These are phyloP conservation scores for Acanthopleura granulata DNA, from an alignment of 2,888 invertebrate genomes.

Conservation along the genomic window DNA sequence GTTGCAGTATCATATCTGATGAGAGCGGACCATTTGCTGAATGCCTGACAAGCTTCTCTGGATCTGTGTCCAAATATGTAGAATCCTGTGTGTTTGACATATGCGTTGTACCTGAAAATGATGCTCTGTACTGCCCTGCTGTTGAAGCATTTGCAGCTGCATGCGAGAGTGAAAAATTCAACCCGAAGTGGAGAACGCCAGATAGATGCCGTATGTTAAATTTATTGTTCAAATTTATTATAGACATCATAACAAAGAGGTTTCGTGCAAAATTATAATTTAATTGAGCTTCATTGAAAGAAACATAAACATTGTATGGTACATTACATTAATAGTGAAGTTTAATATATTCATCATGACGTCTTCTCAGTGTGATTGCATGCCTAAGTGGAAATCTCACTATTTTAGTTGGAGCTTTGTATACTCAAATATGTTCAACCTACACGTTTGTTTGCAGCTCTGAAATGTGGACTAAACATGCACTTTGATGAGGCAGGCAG, in stretches of 20 bases:
- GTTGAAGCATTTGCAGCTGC: background rate
- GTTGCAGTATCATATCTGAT: background rate
- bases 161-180: background rate
- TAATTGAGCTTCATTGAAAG: no score
- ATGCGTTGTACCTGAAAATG: conserved; percentile 3
- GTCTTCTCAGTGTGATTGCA: no score
- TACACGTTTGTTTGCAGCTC: background rate
- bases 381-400: no score
- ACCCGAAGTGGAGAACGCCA: background rate
- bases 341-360: no score
- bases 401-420: no score
- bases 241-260: no score
- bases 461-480: background rate
- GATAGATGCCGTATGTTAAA: conserved; percentile 9
- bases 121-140: conserved; percentile 5
- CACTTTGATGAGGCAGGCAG: background rate
- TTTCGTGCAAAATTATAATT: no score
- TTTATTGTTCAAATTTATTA: no score
- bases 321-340: no score
- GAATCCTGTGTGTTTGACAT: conserved; percentile 12
- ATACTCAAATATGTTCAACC: no score
- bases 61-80: background rate
- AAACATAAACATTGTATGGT: no score
- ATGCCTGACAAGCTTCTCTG: background rate
- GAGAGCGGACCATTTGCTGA: conserved; percentile 9